phyloP scores from a whole-genome alignment of 1,140 invertebrate genomes.

The Aphaenogaster ashmeadi region DNA sequence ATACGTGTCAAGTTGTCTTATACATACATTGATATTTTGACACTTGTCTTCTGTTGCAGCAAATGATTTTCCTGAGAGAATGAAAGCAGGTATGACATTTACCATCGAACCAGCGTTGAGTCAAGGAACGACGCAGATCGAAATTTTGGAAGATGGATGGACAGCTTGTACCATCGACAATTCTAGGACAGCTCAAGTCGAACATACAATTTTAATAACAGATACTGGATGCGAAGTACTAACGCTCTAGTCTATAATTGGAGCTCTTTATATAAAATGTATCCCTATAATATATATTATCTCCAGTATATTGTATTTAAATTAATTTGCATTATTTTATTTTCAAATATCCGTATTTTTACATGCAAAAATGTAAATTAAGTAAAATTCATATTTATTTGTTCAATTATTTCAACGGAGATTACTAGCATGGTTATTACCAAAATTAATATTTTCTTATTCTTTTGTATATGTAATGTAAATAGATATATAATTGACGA shows the following conservation, averaged over 20 bases:
- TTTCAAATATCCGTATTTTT: not conserved
- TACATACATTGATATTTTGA: not conserved
- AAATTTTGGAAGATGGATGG: constrained; percentile 95
- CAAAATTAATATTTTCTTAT: constrained; percentile 6
- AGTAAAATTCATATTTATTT: not conserved
- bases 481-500: not conserved
- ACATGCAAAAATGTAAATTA: not conserved
- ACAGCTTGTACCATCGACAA: constrained; percentile 93
- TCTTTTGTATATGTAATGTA: not conserved
- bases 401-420: not conserved
- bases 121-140: constrained; percentile 90
- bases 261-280: not conserved
- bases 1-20: not conserved
- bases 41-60: constrained; percentile 84
- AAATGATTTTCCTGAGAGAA: constrained; percentile 91
- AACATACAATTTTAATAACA: constrained; percentile 97
- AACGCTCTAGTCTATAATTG: constrained; percentile 85
- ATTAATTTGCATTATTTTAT: constrained; percentile 17
- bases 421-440: not conserved
- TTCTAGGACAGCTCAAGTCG: constrained; percentile 95
- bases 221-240: constrained; percentile 91
- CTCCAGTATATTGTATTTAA: not conserved
- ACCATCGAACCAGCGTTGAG: constrained; percentile 97
- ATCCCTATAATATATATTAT: constrained; percentile 14
- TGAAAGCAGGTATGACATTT: constrained; percentile 96